Evolutionary conservation across 2,113 vertebrate genomes (phyloP).

Genomic region (Myxocyprinus asiaticus): DNA sequence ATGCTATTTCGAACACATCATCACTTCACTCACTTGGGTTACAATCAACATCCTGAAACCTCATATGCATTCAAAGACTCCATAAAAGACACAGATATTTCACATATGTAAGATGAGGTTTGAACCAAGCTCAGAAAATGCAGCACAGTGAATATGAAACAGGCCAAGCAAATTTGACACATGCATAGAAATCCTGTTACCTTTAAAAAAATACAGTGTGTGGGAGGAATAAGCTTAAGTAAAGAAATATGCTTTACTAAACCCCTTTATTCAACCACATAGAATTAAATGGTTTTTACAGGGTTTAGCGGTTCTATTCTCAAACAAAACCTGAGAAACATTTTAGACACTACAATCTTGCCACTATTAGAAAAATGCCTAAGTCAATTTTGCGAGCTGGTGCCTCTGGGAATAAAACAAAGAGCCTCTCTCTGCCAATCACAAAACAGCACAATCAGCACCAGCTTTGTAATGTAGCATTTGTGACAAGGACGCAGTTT

Average conservation of each 20-base stretch:
- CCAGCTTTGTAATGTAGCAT: slow-evolving; percentile 40
- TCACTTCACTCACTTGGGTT: slow-evolving; percentile 8
- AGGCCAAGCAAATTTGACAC: not conserved
- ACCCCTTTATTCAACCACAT: not conserved
- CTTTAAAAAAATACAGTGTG: slow-evolving; percentile 16
- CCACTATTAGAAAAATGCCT: slow-evolving; percentile 8
- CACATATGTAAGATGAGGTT: slow-evolving; percentile 30
- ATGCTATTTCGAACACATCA: not conserved
- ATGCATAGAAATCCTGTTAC: not conserved
- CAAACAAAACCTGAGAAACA: slow-evolving; percentile 10
- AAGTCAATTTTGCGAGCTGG: not conserved
- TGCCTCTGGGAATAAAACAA: slow-evolving; percentile 26
- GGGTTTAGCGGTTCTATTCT: slow-evolving; percentile 14
- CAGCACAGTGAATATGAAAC: slow-evolving; percentile 6
- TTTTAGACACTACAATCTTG: not conserved
- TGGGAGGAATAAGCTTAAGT: not conserved
- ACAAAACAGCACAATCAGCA: slow-evolving; percentile 30
- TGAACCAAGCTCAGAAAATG: slow-evolving; percentile 4
- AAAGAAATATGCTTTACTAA: not conserved
- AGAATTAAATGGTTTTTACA: slow-evolving; percentile 2
- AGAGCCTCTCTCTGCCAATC: slow-evolving; percentile 34
- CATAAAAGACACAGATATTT: slow-evolving; percentile 22
- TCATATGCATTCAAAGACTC: slow-evolving; percentile 40
- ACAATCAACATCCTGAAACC: slow-evolving; percentile 35
- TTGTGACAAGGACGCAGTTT: slow-evolving; percentile 31